Percentiles rank a stretch among this genome's conserved stretches.
phyloP scores from a whole-genome alignment of 2,888 invertebrate genomes.

The Strigamia crassipes region DNA sequence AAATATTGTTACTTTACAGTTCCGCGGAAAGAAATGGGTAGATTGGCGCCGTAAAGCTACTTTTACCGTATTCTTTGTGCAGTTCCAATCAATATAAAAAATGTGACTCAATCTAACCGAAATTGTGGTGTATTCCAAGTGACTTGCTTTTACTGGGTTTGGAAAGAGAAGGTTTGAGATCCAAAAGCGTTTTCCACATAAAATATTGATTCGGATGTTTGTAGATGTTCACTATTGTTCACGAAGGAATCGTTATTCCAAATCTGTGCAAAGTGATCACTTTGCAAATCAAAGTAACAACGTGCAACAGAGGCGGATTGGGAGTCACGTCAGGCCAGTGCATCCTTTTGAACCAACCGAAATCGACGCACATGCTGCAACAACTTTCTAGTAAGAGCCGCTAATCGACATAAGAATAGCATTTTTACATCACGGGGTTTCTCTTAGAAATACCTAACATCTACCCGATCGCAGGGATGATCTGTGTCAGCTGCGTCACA shows the following conservation, averaged over 20 bases:
- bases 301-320: not conserved
- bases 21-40: too few relatives aligned
- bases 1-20: too few relatives aligned
- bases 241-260: not conserved
- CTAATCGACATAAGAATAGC: too few relatives aligned
- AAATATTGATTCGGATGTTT: not conserved
- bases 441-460: not conserved
- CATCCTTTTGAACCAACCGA: not conserved
- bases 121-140: not conserved
- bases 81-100: not conserved
- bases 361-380: not conserved
- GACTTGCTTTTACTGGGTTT: slow-evolving; percentile 8
- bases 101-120: not conserved
- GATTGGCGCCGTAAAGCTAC: not conserved
- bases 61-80: not conserved
- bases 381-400: not conserved
- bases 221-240: not conserved
- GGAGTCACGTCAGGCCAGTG: not conserved
- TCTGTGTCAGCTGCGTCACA: not conserved
- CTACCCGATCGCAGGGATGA: not conserved
- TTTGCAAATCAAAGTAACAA: not conserved
- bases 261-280: not conserved
- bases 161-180: not conserved
- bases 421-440: not conserved
- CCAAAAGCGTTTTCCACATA: not conserved